These are phyloP conservation scores for Frankliniella intonsa DNA, from an alignment of 2,888 invertebrate genomes.

Conservation along the genomic window DNA sequence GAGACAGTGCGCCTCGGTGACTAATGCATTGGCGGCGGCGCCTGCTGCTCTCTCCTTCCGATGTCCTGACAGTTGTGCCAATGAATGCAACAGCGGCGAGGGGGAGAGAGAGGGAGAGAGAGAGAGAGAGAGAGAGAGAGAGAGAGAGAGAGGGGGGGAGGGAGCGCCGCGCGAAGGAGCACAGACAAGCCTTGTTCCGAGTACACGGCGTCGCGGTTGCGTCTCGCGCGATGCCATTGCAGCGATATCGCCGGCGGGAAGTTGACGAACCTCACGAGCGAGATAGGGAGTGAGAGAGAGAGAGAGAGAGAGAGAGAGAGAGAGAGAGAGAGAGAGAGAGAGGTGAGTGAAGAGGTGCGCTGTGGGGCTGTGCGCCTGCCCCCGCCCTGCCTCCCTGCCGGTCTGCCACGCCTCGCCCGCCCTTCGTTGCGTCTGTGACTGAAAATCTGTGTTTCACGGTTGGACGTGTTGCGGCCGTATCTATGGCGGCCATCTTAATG, in stretches of 20 bases:
- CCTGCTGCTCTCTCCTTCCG: neutral
- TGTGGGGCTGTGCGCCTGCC: no score
- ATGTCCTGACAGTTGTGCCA: neutral
- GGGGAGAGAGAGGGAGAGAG: neutral
- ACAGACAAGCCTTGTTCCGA: no score
- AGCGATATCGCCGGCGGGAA: no score
- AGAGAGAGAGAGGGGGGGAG: neutral
- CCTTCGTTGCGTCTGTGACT: neutral
- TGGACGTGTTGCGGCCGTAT: slow-evolving; percentile 1
- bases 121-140: neutral
- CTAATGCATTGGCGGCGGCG: neutral
- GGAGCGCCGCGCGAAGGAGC: no score
- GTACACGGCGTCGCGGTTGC: no score
- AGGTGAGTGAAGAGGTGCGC: neutral
- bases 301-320: neutral
- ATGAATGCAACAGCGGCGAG: neutral
- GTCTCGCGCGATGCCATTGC: no score
- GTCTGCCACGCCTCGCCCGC: neutral
- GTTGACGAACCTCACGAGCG: neutral
- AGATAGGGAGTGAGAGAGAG: neutral
- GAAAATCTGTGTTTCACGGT: slow-evolving; percentile 11
- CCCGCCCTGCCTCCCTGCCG: neutral
- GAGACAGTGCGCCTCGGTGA: neutral
- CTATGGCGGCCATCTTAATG: slow-evolving; percentile 15
- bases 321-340: neutral